Conservation (phyloP, 2,888 invertebrate species). For the Trachelus stipa region DNA sequence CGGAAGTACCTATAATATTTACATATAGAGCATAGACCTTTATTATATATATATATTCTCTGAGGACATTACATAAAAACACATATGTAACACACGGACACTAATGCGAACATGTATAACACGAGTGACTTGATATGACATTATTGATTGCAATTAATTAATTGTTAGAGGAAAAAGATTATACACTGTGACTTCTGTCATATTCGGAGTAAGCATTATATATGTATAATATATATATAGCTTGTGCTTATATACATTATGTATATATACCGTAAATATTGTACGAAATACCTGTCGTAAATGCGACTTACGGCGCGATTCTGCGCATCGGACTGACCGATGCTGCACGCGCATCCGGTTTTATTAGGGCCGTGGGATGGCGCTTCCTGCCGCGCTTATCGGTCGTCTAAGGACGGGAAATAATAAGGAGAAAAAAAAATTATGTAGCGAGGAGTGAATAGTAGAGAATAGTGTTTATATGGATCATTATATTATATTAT, state of each 20-base stretch:
- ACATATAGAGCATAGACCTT: neutral
- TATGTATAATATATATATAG: slow-evolving; percentile 54
- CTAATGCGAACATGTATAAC: neutral
- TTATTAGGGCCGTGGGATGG: neutral
- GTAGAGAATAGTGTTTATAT: slow-evolving; percentile 64
- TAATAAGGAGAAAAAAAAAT: slow-evolving; percentile 41
- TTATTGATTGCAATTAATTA: slow-evolving; percentile 1
- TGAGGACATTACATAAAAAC: neutral
- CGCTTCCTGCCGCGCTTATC: neutral
- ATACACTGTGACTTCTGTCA: slow-evolving; percentile 12
- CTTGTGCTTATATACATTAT: slow-evolving; percentile 53
- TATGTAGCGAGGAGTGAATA: slow-evolving; percentile 39
- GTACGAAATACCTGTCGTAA: slow-evolving; percentile 10
- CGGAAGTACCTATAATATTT: neutral
- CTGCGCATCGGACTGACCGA: neutral
- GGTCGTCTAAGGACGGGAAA: slow-evolving; percentile 26
- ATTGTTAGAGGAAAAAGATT: slow-evolving; percentile 16
- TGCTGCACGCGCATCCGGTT: neutral
- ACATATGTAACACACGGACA: neutral
- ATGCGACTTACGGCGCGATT: neutral
- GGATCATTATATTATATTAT: slow-evolving; percentile 48
- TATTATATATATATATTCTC: neutral
- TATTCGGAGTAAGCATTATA: slow-evolving; percentile 36
- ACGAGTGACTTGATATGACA: neutral
- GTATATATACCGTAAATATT: slow-evolving; percentile 48